Percentiles rank a stretch among this genome's conserved stretches.
phyloP scores from a whole-genome alignment of 2,888 invertebrate species.

The Autographa gamma region DNA sequence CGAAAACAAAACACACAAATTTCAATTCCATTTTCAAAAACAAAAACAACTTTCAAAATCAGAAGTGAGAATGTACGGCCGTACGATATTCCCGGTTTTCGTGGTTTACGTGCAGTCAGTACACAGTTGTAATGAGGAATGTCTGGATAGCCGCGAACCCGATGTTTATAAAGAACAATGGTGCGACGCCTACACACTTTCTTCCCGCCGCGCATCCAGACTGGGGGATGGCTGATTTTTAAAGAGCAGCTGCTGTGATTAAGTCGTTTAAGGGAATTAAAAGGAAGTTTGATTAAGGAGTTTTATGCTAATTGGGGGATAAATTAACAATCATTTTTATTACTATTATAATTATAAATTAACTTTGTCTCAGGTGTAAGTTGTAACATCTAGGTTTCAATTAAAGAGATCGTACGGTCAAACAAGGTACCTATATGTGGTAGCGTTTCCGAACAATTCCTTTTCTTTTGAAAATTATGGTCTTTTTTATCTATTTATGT shows the following conservation, averaged over 20 bases:
- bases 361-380: no score
- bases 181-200: constrained; percentile 75
- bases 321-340: no score
- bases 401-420: no score
- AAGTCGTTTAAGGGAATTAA: constrained; percentile 15
- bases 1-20: constrained; percentile 68
- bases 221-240: constrained; percentile 11
- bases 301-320: not conserved
- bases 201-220: constrained; percentile 65
- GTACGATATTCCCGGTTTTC: not conserved
- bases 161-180: constrained; percentile 75
- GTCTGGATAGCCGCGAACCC: constrained; percentile 70
- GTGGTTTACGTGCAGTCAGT: constrained; percentile 62
- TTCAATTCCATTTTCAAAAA: constrained; percentile 70
- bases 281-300: not conserved
- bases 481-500: no score
- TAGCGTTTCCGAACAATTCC: no score
- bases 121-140: constrained; percentile 64
- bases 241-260: constrained; percentile 18
- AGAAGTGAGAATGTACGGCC: not conserved
- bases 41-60: constrained; percentile 6
- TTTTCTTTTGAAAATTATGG: no score
- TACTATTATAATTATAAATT: no score
- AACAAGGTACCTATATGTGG: no score
- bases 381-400: no score